These are phyloP conservation scores for Tragulus kanchil DNA, from an alignment of 2,113 vertebrate species.

Conservation along the genomic window DNA sequence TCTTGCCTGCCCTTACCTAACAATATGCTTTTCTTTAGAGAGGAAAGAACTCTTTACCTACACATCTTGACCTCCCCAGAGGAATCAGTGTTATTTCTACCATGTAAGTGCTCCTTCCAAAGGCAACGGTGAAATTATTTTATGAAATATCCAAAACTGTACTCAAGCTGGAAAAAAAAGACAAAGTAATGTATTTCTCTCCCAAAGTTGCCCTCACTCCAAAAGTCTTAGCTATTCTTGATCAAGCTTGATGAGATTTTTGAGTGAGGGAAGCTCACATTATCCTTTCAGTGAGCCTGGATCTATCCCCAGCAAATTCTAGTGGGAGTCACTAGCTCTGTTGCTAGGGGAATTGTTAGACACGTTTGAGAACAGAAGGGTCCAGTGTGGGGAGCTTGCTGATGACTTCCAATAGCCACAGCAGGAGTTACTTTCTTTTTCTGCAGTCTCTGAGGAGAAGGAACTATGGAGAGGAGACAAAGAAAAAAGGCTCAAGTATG, in stretches of 20 bases:
- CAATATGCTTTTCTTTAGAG: background rate
- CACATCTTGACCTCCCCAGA: background rate
- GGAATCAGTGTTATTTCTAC: background rate
- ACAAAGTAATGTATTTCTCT: background rate
- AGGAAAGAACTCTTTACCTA: background rate
- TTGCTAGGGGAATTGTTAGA: conserved; percentile 61
- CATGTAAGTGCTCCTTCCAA: background rate
- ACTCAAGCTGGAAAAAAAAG: background rate
- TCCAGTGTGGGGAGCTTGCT: background rate
- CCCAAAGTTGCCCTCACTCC: background rate
- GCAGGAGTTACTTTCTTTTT: conserved; percentile 24
- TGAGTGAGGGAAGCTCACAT: background rate
- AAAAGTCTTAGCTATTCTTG: conserved; percentile 49
- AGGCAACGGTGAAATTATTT: background rate
- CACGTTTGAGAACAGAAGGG: conserved; percentile 52
- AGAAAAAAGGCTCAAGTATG: background rate
- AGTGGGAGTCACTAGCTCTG: conserved; percentile 29
- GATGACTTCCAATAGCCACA: conserved; percentile 43
- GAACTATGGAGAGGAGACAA: background rate
- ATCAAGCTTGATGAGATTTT: background rate
- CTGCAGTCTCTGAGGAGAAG: background rate
- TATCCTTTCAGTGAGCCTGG: background rate
- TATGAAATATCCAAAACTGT: background rate
- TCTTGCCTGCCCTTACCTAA: background rate
- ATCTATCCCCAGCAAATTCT: conserved; percentile 24